phyloP scores from a whole-genome alignment of 2,888 invertebrate genomes.

The Drosophila greeni region DNA sequence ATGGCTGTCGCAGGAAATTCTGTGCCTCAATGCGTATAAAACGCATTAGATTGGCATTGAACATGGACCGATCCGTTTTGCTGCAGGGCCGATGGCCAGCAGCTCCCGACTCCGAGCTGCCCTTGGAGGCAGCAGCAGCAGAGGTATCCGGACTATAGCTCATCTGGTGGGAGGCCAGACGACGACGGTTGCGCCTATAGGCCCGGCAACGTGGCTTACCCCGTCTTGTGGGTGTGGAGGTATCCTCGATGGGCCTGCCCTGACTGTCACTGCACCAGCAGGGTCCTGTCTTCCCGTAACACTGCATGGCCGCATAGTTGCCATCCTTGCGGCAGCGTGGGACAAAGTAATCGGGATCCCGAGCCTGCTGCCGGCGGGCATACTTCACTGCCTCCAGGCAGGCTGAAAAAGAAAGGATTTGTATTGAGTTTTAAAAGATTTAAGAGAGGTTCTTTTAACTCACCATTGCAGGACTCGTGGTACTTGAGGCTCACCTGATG shows the following conservation, averaged over 20 bases:
- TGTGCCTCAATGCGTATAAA: slow-evolving; percentile 90
- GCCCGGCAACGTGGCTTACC: slow-evolving; percentile 85
- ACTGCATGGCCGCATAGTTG: slow-evolving; percentile 91
- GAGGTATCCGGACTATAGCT: slow-evolving; percentile 37
- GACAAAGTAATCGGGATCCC: slow-evolving; percentile 82
- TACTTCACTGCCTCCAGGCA: slow-evolving; percentile 80
- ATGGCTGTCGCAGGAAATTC: slow-evolving; percentile 71
- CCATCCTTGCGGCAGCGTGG: slow-evolving; percentile 92
- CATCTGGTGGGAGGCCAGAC: slow-evolving; percentile 81
- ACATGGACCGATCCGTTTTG: slow-evolving; percentile 86
- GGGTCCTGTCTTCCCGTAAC: slow-evolving; percentile 84
- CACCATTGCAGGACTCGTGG: slow-evolving; percentile 87
- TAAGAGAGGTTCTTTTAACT: slow-evolving; percentile 68
- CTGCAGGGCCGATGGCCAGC: slow-evolving; percentile 82
- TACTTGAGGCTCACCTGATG: slow-evolving; percentile 85
- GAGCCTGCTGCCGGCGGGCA: slow-evolving; percentile 79
- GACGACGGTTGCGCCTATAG: slow-evolving; percentile 81
- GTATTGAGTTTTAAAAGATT: not conserved
- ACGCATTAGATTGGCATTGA: slow-evolving; percentile 91
- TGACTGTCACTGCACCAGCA: slow-evolving; percentile 95
- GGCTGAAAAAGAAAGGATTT: slow-evolving; percentile 68
- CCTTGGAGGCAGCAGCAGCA: slow-evolving; percentile 22
- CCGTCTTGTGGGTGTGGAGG: slow-evolving; percentile 87
- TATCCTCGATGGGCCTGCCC: slow-evolving; percentile 90
- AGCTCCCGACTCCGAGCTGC: slow-evolving; percentile 46